Percentiles rank a stretch among this genome's conserved stretches.
These are phyloP conservation scores for Centropyge bicolor DNA, from an alignment of 2,797 vertebrate species.

Conservation along the genomic window DNA sequence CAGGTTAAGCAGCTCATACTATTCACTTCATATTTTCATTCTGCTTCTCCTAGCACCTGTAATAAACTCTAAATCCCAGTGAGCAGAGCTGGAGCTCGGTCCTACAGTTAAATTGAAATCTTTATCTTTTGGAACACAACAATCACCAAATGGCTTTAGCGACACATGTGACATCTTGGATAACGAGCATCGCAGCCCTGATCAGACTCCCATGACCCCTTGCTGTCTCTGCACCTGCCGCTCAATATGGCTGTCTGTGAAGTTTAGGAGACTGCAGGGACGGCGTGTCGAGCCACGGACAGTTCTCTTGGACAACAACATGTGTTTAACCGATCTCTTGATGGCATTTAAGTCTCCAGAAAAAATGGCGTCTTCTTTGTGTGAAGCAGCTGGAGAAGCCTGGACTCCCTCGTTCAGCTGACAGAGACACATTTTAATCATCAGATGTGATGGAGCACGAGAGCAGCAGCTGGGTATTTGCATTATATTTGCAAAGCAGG, in stretches of 20 bases:
- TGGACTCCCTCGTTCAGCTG: neutral
- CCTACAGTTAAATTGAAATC: constrained; percentile 2
- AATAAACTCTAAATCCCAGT: neutral
- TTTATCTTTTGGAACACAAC: neutral
- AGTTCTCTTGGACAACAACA: neutral
- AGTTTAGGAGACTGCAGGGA: constrained; percentile 2
- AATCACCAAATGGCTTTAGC: constrained; percentile 13
- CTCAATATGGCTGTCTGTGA: constrained; percentile 66
- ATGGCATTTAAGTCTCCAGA: neutral
- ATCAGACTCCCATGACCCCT: constrained; percentile 58
- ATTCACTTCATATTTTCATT: neutral
- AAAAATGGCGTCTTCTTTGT: neutral
- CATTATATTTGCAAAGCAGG: constrained; percentile 55
- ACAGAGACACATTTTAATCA: neutral
- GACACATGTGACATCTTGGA: constrained; percentile 26
- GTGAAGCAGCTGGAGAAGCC: neutral
- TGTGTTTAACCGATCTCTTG: neutral
- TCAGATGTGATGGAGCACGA: neutral
- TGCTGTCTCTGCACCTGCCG: constrained; percentile 68
- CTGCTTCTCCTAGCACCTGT: neutral
- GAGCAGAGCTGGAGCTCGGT: neutral
- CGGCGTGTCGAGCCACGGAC: neutral
- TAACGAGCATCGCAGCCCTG: constrained; percentile 22
- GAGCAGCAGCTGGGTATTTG: constrained; percentile 43
- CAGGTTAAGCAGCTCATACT: neutral